Base-by-base conservation (phyloP, 2,113 vertebrate species). In the Pteronura brasiliensis region DNA sequence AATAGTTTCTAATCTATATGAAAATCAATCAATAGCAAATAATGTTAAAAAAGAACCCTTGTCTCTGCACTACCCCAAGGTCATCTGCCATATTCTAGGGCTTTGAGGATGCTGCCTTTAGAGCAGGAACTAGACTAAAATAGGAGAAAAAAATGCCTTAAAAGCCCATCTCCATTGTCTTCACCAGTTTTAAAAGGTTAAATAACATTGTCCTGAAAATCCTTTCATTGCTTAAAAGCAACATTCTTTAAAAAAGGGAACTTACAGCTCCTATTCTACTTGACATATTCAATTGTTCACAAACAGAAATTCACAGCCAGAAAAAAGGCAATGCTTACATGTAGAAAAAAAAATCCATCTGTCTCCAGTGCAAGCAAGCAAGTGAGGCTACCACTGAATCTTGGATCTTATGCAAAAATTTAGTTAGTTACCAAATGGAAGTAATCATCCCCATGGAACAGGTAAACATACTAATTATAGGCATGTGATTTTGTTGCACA, bases 21-120 rank as follows among this genome's bases (percentile, higher is more conserved):
- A 74, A 94, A 97, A 90, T 67, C 74, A 94, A 85, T 23, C 76
- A 59, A 67, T 59, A 65, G 29, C 18, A 72, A 49, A 59, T 74
- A 93, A 95, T 23, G 42, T 87, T 97, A 92, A 95, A 95, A 59
- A 96, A 95, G 57, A 36, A 93, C 96, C 7, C 79, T 21, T 84
- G 6, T 83, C 69, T 90, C n/a, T 84, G 36, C 27, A 95, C 77
- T 47, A 36, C 23, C 9, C 55, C 77, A 77, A 86, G n/a, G 36
- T 90, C 55, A 96, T 65, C 82, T 74, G 71, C 21, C 65, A 83
- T 13, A 74, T 11, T 69, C 3, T 31, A 80, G 15, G 10, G 21
- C 6, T 94, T 0, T 2, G 57, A 94, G 81, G 42, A 97, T 47
- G 42, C n/a, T 93, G 18, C 42, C 31, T 77, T 92, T 63, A 72